These are phyloP conservation scores for Carassius gibelio DNA, from an alignment of 2,113 vertebrate genomes.

Conservation along the genomic window DNA sequence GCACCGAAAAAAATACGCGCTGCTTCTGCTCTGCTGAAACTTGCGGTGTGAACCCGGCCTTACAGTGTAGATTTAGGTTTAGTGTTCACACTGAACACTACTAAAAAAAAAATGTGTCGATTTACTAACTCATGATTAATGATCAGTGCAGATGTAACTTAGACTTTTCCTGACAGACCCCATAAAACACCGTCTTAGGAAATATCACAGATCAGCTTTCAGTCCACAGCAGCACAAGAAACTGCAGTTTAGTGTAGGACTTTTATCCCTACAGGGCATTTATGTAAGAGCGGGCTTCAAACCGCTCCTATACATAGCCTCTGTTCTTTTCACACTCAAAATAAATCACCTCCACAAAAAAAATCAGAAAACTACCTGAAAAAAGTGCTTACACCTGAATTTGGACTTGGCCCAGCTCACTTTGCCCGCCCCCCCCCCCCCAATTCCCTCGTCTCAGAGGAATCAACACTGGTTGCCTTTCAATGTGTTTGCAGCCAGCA, in stretches of 20 bases:
- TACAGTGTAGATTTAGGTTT: no score
- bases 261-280: conserved; percentile 32
- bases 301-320: conserved; percentile 8
- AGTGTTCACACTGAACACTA: background rate
- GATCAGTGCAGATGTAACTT: background rate
- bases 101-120: background rate
- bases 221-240: conserved; percentile 18
- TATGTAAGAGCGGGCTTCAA: conserved; percentile 33
- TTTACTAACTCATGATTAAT: background rate
- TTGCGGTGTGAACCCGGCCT: no score
- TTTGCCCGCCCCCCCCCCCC: background rate
- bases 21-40: no score
- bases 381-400: conserved; percentile 30
- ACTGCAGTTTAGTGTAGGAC: conserved; percentile 14
- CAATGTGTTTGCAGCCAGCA: conserved; percentile 43
- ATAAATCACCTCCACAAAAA: conserved; percentile 38
- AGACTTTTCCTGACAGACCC: background rate
- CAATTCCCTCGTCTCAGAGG: conserved; percentile 23
- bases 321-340: conserved; percentile 9
- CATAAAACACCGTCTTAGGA: background rate
- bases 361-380: conserved; percentile 17
- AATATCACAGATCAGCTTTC: background rate
- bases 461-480: conserved; percentile 45
- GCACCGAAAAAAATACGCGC: no score
- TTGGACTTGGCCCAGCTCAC: conserved; percentile 35